phyloP scores from a whole-genome alignment of 2,888 invertebrate species.

The Drosophila eohydei region DNA sequence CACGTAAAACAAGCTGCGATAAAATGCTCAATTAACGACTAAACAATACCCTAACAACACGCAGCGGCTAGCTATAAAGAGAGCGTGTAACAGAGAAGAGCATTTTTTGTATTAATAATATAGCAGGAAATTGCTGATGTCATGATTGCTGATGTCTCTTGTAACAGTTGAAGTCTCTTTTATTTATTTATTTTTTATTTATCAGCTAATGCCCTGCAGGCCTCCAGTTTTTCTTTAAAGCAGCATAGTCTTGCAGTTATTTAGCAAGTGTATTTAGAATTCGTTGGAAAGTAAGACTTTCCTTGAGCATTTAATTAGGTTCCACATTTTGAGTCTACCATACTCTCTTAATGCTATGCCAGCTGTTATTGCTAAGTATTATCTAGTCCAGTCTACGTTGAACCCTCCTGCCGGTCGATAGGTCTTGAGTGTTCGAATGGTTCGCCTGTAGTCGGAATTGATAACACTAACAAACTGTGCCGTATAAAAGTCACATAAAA shows the following conservation, averaged over 20 bases:
- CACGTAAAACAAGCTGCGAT: conserved; percentile 1
- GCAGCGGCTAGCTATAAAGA: not conserved
- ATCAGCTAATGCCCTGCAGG: too few relatives aligned
- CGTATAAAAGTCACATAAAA: not conserved
- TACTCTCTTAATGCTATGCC: not conserved
- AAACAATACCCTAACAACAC: not conserved
- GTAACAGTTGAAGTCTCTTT: not conserved
- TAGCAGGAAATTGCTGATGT: not conserved
- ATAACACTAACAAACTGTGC: not conserved
- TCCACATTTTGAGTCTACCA: conserved; percentile 18
- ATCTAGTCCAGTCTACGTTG: conserved; percentile 3
- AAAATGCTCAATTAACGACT: not conserved
- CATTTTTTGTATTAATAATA: not conserved
- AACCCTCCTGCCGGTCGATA: conserved; percentile 1
- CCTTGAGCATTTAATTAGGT: conserved; percentile 3
- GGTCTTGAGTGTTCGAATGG: not conserved
- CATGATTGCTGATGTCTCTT: not conserved
- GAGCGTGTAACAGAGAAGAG: not conserved
- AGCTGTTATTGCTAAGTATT: not conserved
- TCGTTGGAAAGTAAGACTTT: rapidly evolving
- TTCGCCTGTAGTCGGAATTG: not conserved
- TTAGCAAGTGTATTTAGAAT: not conserved
- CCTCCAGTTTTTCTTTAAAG: not conserved
- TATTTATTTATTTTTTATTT: too few relatives aligned
- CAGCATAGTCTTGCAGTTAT: not conserved